Evolutionary conservation across 2,888 invertebrate genomes (phyloP), one percentile per base, ranked within the genome.

Genomic region (Drosophila ustulata): DNA sequence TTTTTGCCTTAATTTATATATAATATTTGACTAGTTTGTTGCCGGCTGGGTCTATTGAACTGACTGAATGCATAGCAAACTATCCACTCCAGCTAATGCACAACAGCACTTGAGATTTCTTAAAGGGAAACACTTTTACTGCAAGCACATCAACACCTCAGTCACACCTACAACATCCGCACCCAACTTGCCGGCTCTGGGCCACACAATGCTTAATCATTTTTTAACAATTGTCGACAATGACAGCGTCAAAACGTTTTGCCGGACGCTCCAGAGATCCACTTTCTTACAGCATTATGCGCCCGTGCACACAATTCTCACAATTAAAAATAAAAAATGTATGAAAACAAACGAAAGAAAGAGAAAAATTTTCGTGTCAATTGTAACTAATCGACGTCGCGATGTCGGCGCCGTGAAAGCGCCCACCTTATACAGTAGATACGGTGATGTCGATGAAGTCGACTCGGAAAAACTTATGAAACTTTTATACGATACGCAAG

Each of bases 371-470:
- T 77, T 77, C 62, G 89, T 84, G 84, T 87, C 82, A 84, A 87
- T 85, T 85, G 85, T 75, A 84, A 84, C 87, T 87, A 88, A 85
- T 85, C 89, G 84, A 86, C 85, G 70, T 37, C 51, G 66, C 89
- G 84, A 83, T 82, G 70, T 37, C 55, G 66, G 72, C 72, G 81
- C 79, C 75, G 87, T 69, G 89, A 85, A 85, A 85, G 89, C 88
- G 76, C 72, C 80, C 82, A 82, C 73, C 76, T n/a, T 26, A 37
- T 41, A 53, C 5, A 6, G 18, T 28, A 56, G 56, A 53, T 39
- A 41, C 26, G 56, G 34, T 37, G 45, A 61, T 37, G 56, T 39
- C 26, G 7, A 23, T 34, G 23, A n/a, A 18, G 45, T 23, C 37
- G n/a, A n/a, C 43, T 52, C 50, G 85, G 71, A 77, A 83, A 57